Conservation (phyloP, 2,797 vertebrate species). For the Molossus molossus region DNA sequence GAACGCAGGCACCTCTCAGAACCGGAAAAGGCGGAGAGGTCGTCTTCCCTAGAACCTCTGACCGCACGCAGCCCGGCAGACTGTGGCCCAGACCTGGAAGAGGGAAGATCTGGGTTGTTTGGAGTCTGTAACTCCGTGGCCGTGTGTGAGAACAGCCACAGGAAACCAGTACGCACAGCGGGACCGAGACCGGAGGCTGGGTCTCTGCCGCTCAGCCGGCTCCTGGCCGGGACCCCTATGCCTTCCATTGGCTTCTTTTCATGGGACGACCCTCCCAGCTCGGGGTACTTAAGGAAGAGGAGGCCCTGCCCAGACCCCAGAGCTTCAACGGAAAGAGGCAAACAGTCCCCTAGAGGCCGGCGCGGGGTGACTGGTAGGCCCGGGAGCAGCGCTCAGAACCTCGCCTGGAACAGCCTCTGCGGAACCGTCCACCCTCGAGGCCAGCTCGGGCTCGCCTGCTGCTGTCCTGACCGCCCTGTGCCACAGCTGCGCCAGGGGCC, state of each 20-base stretch:
- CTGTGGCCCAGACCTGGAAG: rapidly evolving
- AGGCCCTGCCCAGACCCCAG: background rate
- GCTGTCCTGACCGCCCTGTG: background rate
- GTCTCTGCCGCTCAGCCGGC: rapidly evolving
- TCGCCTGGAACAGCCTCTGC: background rate
- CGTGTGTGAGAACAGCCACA: rapidly evolving
- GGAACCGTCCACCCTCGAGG: background rate
- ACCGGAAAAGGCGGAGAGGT: background rate
- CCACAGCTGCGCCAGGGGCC: background rate
- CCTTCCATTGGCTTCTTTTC: background rate
- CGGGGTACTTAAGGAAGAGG: background rate
- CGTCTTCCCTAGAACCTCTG: background rate
- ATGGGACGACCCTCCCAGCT: background rate
- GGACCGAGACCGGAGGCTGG: background rate
- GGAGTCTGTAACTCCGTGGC: background rate
- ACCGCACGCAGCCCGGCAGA: background rate
- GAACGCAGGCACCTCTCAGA: background rate
- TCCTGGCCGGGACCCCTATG: rapidly evolving
- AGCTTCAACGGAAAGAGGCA: background rate
- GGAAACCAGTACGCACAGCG: rapidly evolving
- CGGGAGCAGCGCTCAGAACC: background rate
- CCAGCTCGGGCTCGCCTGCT: background rate
- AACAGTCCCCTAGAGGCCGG: background rate
- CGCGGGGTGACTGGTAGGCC: background rate
- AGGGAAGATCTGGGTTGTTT: background rate